Evolutionary conservation across 2,113 vertebrate species (phyloP).

Genomic region (Larimichthys crocea): DNA sequence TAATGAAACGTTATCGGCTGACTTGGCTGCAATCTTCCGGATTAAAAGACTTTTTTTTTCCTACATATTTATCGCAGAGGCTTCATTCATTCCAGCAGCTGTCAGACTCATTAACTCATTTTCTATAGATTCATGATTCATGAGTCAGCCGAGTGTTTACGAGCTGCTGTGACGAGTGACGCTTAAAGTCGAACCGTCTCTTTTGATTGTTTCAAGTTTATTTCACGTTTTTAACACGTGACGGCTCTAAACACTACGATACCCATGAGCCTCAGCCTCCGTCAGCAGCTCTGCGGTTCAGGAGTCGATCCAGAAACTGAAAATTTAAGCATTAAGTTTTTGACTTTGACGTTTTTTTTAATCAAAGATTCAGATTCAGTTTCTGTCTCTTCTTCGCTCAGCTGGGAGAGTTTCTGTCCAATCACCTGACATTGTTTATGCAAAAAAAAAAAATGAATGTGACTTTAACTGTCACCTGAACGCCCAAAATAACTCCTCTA

Average conservation of each 20-base stretch:
- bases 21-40: no score
- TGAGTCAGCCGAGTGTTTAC: no score
- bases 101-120: no score
- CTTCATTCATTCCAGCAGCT: no score
- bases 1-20: no score
- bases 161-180: no score
- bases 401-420: neutral
- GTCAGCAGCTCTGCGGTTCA: neutral
- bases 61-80: no score
- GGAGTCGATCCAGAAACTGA: neutral
- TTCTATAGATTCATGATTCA: no score
- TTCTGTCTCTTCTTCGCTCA: neutral
- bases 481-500: constrained; percentile 21
- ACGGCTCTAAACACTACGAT: neutral
- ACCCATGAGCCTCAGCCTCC: constrained; percentile 1
- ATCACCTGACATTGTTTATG: neutral
- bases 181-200: no score
- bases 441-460: neutral
- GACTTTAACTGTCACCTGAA: neutral
- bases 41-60: no score
- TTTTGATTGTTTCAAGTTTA: no score
- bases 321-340: neutral
- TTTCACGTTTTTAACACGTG: neutral
- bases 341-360: neutral
- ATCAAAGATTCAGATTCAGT: neutral